Evolutionary conservation across 2,113 vertebrate species (phyloP), one percentile per base, ranked within the genome.

Genomic region (Oxygymnocypris stewartii): DNA sequence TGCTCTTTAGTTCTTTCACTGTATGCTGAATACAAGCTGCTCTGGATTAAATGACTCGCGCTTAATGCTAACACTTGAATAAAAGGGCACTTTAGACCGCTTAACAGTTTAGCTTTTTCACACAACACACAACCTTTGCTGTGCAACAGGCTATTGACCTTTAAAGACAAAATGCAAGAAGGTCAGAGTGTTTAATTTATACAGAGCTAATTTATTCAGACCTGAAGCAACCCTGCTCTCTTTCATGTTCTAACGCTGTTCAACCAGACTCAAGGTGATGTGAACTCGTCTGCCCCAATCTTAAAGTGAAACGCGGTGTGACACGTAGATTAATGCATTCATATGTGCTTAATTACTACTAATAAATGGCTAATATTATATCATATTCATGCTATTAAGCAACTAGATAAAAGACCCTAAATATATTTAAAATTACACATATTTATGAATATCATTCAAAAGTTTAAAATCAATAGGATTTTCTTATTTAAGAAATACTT

Each of bases 1-100:
- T 84, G 67, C 47, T n/a, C 18, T 74, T 74, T 84, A 40, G 35
- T 74, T 84, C 88, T 88, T 73, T 90, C 42, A 84, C 65, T 40
- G 49, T 84, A 40, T 57, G 31, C 40, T 75, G 82, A 84, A 59
- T 84, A 18, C 67, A 74, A 73, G 6, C 20, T 74, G 11, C 67
- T 74, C 44, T 37, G 65, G 65, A 83, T 73, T 83, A 83, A 83
- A 83, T 54, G 44, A 54, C 65, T 83, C 47, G 6, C 6, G 2
- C 44, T 83, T 71, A 83, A 71, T 49, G 44, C 42, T 47, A 69
- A 69, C 44, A 51, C 44, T 83, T 71, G 28, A 83, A 83, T n/a
- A 71, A 83, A 31, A 83, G 44, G 28, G 63, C 65, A 51, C 28
- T 82, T 82, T 82, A 71, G 80, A 28, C 23, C 9, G 28, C 25